phyloP scores from a whole-genome alignment of 2,888 invertebrate genomes.

The Drosophila macrothrix region DNA sequence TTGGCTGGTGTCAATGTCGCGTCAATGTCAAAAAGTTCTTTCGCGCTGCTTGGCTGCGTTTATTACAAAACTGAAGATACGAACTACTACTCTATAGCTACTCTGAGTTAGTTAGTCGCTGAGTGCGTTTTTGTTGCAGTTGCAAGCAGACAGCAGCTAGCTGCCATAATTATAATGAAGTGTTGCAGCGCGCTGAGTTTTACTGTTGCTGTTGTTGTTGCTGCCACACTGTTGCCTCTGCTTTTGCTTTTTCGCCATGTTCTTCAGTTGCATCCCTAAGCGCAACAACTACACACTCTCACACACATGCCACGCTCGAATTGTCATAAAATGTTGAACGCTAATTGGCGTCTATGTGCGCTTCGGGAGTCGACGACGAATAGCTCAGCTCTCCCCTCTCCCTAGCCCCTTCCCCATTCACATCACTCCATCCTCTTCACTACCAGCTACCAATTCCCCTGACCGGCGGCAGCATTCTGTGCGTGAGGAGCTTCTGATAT shows the following conservation, averaged over 20 bases:
- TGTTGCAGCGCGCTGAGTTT: conserved; percentile 67
- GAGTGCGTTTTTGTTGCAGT: conserved; percentile 41
- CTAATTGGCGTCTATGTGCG: conserved; percentile 78
- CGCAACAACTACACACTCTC: conserved; percentile 31
- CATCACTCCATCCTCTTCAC: neutral
- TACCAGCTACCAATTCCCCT: conserved; percentile 1
- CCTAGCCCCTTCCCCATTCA: neutral
- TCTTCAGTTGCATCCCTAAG: conserved; percentile 64
- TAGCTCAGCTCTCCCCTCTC: neutral
- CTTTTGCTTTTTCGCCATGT: conserved; percentile 33
- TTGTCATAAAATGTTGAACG: conserved; percentile 82
- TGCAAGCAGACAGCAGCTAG: conserved; percentile 33
- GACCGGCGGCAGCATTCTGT: conserved; percentile 31
- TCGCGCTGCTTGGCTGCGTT: conserved; percentile 26
- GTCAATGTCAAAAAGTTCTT: conserved; percentile 69
- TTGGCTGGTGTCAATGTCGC: conserved; percentile 78
- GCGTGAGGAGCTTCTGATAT: conserved; percentile 66
- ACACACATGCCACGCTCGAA: conserved; percentile 68
- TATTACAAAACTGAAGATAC: conserved; percentile 1
- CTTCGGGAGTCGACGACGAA: conserved; percentile 47
- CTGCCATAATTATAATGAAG: conserved; percentile 79
- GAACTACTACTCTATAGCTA: conserved; percentile 1
- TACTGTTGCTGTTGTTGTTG: conserved; percentile 30
- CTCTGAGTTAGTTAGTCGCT: neutral
- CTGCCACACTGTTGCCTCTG: conserved; percentile 26